Base-by-base conservation (phyloP, 30 jellyfish, hydroid and myxozoan genomes). In the Aurelia sp. region DNA sequence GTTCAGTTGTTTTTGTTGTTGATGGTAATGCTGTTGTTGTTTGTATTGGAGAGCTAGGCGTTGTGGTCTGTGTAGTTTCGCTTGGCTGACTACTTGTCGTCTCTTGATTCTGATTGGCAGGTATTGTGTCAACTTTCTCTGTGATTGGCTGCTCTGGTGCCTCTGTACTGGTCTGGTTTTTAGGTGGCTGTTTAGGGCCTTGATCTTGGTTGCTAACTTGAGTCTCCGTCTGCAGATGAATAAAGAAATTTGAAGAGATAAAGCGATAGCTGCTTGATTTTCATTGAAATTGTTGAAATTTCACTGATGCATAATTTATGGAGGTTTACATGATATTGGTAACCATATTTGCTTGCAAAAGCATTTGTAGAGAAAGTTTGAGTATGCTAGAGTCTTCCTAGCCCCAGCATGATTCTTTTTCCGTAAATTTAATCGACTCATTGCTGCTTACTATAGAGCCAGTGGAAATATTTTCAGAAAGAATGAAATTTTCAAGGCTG, bases 101-200 rank as follows among this genome's bases (percentile, higher is more conserved):
- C 40, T 44, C 59, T 55, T 55, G 72, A 12, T 61, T 52, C 66
- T 60, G 82, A 72, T 84, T 84, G 81, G 93, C 51, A 44, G 86
- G 44, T 11, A 69, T 33, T 20, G 86, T 84, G 76, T 76, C 82
- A 16, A 71, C 84, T 69, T 52, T 72, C 30, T 37, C 87, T 48
- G 93, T 84, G 87, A 72, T 66, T 60, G 93, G 93, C 57, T 84
- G 86, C 76, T 84, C 74, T 16, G 89, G 89, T 13, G 89, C 71
- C 13, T 67, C 16, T 15, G 89, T 78, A 15, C 78, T n/a, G 48
- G 79, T 62, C 51, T 78, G 66, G 80, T 78, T 41, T 44, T 78
- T 20, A 6, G 89, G 80, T 6, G 89, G 89, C 64, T 78, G 80
- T 3, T 62, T 62, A 27, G 60, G 41, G 19, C 27, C 11, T 74